These are phyloP conservation scores for Tachina fera DNA, from an alignment of 2,888 invertebrate genomes.

Conservation along the genomic window DNA sequence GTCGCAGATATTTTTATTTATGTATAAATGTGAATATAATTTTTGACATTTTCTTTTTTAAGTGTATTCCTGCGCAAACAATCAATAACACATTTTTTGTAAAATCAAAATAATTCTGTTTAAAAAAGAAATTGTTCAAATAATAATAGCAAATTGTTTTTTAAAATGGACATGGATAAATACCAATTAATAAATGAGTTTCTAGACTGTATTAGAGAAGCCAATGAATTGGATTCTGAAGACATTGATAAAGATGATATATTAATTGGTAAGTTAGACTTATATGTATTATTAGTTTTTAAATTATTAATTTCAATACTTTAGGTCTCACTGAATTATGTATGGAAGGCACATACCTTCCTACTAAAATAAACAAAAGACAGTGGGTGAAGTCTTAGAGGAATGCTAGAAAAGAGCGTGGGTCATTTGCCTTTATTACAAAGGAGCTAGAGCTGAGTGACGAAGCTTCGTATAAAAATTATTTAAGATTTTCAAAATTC, in stretches of 20 bases:
- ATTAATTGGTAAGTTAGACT: not conserved
- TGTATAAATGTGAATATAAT: too few relatives aligned
- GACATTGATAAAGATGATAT: conserved; percentile 5
- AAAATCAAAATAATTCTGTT: too few relatives aligned
- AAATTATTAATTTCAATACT: not conserved
- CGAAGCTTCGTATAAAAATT: conserved; percentile 1
- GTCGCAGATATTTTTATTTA: too few relatives aligned
- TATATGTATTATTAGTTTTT: not conserved
- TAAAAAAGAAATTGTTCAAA: too few relatives aligned
- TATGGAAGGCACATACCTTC: too few relatives aligned
- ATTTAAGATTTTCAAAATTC: conserved; percentile 9
- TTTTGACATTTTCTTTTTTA: too few relatives aligned
- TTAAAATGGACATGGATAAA: too few relatives aligned
- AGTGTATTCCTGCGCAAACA: too few relatives aligned
- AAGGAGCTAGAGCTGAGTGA: not conserved
- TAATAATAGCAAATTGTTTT: too few relatives aligned
- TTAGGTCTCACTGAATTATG: too few relatives aligned
- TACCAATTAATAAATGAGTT: not conserved
- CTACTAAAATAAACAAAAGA: not conserved
- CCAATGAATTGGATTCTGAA: not conserved
- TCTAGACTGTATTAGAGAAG: conserved; percentile 9
- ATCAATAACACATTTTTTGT: too few relatives aligned
- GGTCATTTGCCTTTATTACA: not conserved
- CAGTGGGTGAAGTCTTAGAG: not conserved
- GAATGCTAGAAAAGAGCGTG: not conserved